These are phyloP conservation scores for Lithophane semibrunnea DNA, from an alignment of 2,888 invertebrate genomes.

Conservation along the genomic window DNA sequence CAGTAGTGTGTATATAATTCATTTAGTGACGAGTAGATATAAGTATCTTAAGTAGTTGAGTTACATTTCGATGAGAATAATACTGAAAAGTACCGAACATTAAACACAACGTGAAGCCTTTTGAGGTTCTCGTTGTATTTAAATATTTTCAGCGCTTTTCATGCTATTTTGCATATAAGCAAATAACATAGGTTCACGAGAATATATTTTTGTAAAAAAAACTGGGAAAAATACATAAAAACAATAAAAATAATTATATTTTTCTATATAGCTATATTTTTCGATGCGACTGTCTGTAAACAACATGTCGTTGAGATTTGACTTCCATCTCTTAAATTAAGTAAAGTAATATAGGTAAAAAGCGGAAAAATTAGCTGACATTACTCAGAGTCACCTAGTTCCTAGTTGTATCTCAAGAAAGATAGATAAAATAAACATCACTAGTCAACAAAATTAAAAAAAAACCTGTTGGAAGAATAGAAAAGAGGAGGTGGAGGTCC, in stretches of 20 bases:
- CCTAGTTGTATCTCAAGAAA: slow-evolving; percentile 59
- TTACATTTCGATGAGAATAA: slow-evolving; percentile 47
- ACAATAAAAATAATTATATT: slow-evolving; percentile 60
- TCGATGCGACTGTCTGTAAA: slow-evolving; percentile 35
- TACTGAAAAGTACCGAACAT: slow-evolving; percentile 15
- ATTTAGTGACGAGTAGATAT: slow-evolving; percentile 17
- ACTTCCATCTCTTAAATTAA: slow-evolving; percentile 41
- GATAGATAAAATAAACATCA: slow-evolving; percentile 12
- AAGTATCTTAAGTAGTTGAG: slow-evolving; percentile 1
- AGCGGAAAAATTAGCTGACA: neutral
- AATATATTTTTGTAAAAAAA: slow-evolving; percentile 73
- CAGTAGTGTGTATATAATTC: slow-evolving; percentile 75
- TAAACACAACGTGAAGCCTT: neutral
- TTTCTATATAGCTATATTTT: slow-evolving; percentile 65
- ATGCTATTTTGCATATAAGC: slow-evolving; percentile 42
- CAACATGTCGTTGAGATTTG: slow-evolving; percentile 8
- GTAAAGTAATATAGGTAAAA: slow-evolving; percentile 21
- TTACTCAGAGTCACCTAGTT: slow-evolving; percentile 76
- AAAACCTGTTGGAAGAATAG: neutral
- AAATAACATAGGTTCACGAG: slow-evolving; percentile 16
- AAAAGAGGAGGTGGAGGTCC: slow-evolving; percentile 25
- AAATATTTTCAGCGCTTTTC: slow-evolving; percentile 20
- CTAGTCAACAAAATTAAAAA: slow-evolving; percentile 1
- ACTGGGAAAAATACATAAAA: slow-evolving; percentile 52
- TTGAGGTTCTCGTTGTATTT: neutral